Conservation (phyloP, 2,797 vertebrate species). For the Dicrostonyx torquatus region DNA sequence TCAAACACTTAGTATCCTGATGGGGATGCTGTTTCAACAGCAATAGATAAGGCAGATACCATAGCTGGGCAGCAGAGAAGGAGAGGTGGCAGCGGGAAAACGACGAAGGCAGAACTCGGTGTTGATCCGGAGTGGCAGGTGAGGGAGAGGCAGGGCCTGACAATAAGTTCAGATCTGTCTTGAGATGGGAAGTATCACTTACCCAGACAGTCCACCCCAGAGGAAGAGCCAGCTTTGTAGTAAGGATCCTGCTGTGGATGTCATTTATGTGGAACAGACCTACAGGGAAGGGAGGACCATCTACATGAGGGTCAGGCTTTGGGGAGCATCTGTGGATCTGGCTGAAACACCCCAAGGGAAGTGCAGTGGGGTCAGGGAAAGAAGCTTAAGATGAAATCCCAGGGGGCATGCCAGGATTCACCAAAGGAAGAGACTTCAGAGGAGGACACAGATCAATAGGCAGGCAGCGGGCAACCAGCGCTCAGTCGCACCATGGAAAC, state of each 20-base stretch:
- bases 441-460: not conserved
- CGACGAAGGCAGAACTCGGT: not conserved
- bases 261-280: not conserved
- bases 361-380: not conserved
- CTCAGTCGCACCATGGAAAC: not conserved
- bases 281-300: not conserved
- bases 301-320: not conserved
- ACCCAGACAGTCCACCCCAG: not conserved
- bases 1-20: not conserved
- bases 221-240: not conserved
- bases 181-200: not conserved
- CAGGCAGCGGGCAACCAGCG: not conserved
- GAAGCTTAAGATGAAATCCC: not conserved
- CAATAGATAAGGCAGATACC: not conserved
- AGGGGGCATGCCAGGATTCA: not conserved
- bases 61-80: not conserved
- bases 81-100: not conserved
- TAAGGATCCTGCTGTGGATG: not conserved
- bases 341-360: not conserved
- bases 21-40: not conserved
- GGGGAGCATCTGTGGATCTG: not conserved
- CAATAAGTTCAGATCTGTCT: not conserved
- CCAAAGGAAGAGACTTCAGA: not conserved
- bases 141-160: not conserved
- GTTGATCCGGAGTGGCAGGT: not conserved